phyloP scores from a whole-genome alignment of 2,113 vertebrate species.

The Delphinapterus leucas region DNA sequence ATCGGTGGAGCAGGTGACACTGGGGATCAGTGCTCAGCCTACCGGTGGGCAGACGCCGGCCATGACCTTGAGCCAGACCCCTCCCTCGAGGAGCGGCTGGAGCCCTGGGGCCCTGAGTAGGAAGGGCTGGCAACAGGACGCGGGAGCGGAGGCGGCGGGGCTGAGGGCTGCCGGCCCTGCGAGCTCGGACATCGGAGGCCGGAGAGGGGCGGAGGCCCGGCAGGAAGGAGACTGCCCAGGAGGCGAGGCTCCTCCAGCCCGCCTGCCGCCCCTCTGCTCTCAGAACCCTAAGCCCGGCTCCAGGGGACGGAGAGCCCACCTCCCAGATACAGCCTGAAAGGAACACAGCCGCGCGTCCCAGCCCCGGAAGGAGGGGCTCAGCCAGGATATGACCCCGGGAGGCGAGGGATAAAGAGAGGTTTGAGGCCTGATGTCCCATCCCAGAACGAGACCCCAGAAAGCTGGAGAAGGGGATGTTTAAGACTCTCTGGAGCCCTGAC shows the following conservation, averaged over 20 bases:
- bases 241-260: not conserved
- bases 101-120: not conserved
- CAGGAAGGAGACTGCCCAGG: not conserved
- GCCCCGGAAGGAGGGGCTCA: not conserved
- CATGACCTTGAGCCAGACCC: slow-evolving; percentile 73
- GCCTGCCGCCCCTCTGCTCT: not conserved
- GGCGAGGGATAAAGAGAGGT: too few species aligned
- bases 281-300: not conserved
- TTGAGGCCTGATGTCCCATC: not conserved
- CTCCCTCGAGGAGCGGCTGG: slow-evolving; percentile 30
- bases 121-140: not conserved
- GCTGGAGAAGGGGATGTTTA: not conserved
- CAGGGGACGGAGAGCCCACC: not conserved
- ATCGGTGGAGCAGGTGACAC: slow-evolving; percentile 18
- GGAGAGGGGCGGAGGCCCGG: not conserved
- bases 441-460: not conserved
- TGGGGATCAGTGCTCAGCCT: slow-evolving; percentile 10
- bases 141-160: not conserved
- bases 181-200: not conserved
- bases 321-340: fast-evolving
- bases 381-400: not conserved
- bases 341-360: not conserved
- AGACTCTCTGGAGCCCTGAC: not conserved
- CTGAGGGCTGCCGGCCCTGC: fast-evolving
- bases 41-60: not conserved